A percentile compares a stretch with the other conserved stretches of the same genome.
These are phyloP conservation scores for Engraulis encrasicolus DNA, from an alignment of 2,113 vertebrate species.

Conservation along the genomic window DNA sequence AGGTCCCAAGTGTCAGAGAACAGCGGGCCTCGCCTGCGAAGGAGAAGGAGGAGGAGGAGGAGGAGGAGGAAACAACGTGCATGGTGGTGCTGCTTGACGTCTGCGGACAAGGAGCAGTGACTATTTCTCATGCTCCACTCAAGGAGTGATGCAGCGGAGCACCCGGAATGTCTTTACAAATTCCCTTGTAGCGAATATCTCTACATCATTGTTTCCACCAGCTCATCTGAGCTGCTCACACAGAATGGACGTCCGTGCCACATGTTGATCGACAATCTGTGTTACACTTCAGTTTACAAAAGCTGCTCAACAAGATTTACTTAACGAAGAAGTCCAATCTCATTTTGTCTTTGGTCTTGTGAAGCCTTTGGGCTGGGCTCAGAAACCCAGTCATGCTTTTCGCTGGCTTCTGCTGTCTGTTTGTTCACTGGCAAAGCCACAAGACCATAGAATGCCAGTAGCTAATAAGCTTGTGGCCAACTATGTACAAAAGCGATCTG, in stretches of 20 bases:
- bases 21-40: background rate
- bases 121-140: background rate
- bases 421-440: conserved; percentile 33
- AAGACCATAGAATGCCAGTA: conserved; percentile 36
- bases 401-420: conserved; percentile 22
- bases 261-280: background rate
- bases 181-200: background rate
- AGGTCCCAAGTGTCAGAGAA: background rate
- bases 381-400: conserved; percentile 9
- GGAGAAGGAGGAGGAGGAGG: too few relatives aligned
- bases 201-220: background rate
- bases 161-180: background rate
- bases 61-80: background rate
- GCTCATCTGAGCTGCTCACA: background rate
- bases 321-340: background rate
- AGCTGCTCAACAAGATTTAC: background rate
- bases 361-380: background rate
- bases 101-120: too few relatives aligned
- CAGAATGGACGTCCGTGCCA: background rate
- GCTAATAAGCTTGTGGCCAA: conserved; percentile 60
- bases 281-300: background rate
- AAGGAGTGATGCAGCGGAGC: background rate
- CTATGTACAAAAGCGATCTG: conserved; percentile 41
- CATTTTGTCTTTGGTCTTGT: background rate
- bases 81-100: background rate